Base-by-base conservation (phyloP, 2,888 invertebrate species). In the Ditula angustiorana region DNA sequence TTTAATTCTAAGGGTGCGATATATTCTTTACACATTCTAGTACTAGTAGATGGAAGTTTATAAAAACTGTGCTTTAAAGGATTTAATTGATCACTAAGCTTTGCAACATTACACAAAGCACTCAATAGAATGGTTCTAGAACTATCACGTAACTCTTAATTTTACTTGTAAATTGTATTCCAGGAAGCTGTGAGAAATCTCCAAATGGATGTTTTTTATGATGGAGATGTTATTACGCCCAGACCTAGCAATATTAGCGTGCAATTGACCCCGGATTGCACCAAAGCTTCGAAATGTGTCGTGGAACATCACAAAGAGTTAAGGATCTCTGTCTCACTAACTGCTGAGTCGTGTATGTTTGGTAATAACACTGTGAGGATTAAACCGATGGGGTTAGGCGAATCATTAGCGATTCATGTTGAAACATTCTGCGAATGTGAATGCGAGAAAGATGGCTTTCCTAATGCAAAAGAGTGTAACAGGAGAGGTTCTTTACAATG, bases 401-500 rank as follows among this genome's bases (percentile, higher is more conserved):
- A 64, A 21, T 21, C 26, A 8, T 13, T 64, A 2, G 21, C 11
- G 21, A 59, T 64, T 3, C 50, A n/a, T 4, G 26, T 64, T 21
- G 21, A 52, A 46, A 59, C 59, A 1, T 13, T 53, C 3, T 64
- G 64, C 23, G 35, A 53, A 13, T 67, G 72, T 69, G 62, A 74
- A 78, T 49, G 71, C 73, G 63, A 1, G 73, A 26, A 50, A 23
- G 5, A 16, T 0, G 26, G 28, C 7, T 23, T 28, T 7, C 28
- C 46, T 13, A 13, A 92, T 62, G 88, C 93, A 3, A 30, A 71
- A 0, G 71, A 83, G 35, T 95, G 94, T 70, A 78, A 74, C 13
- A 47, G 55, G 0, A 80, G 79, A 47, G 95, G 95, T 10, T 90
- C 82, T 11, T 88, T 90, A 63, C 90, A 94, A 74, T 95, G 95